Evolutionary conservation across 2,888 invertebrate species (phyloP), one percentile per base, ranked within the genome.

Genomic region (Melanargia galathea): DNA sequence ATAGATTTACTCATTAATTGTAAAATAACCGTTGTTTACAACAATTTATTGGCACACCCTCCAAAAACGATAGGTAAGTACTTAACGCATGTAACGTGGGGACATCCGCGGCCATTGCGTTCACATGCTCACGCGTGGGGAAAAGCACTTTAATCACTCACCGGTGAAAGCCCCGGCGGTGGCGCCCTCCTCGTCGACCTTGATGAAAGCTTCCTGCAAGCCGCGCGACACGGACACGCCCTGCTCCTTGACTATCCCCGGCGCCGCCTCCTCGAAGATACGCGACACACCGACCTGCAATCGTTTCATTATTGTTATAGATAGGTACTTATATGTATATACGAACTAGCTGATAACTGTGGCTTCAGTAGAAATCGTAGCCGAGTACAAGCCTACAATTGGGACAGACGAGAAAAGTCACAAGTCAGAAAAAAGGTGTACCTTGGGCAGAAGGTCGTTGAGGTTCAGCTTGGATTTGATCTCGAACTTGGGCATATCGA

Each of bases 161-260:
- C 83, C 95, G 70, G 96, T 96, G 38, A 95, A 95, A 30, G 96
- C 95, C 49, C 96, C 94, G 13, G 95, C 95, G 72, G 96, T 96
- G 33, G 95, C 95, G 1, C 97, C 97, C 78, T 96, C 95, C 79
- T 97, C 97, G 78, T 96, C 95, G 0, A 97, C 95, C 75, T 95
- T 95, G 70, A 97, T 93, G 75, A 94, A 95, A 3, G 96, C 95
- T 79, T 96, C 96, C 76, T 97, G 97, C 45, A 96, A 81, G 1
- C 94, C 94, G 76, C 95, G 93, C 62, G 77, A 92, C 85, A 60
- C 96, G 92, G 59, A 76, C 72, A 82, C 77, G 0, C 70, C 2
- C 10, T 24, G 40, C 1, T 61, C 66, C 20, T 78, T 72, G 0
- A 83, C 78, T 2, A 84, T 73, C 5, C 77, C 79, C 0, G n/a